A percentile compares a stretch with the other conserved stretches of the same genome.
Evolutionary conservation across 2,797 vertebrate species (phyloP).

Genomic region (Anabacerthia variegaticeps): DNA sequence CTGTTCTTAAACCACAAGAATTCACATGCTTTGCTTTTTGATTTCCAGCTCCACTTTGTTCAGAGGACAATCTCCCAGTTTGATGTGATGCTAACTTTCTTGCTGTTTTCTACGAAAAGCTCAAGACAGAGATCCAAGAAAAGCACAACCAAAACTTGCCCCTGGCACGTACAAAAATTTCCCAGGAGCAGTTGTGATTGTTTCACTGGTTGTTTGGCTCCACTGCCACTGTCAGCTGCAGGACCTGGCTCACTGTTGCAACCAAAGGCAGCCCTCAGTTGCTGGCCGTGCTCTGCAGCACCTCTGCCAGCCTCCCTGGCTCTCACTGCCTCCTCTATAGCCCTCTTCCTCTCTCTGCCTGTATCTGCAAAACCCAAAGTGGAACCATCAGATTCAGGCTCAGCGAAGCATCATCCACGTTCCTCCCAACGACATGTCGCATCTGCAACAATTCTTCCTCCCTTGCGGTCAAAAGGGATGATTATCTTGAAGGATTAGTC

Average conservation of each 20-base stretch:
- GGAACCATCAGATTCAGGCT: not conserved
- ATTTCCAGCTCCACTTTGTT: not conserved
- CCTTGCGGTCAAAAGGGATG: not conserved
- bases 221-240: not conserved
- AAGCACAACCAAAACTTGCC: not conserved
- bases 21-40: not conserved
- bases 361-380: not conserved
- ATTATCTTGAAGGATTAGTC: not conserved
- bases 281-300: not conserved
- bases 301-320: not conserved
- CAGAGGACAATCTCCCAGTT: not conserved
- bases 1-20: not conserved
- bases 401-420: not conserved
- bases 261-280: not conserved
- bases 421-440: rapidly evolving
- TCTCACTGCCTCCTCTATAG: not conserved
- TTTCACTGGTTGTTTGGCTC: not conserved
- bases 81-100: not conserved
- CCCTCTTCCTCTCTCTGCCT: not conserved
- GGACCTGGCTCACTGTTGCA: not conserved
- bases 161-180: not conserved
- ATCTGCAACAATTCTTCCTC: not conserved
- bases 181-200: not conserved
- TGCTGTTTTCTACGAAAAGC: conserved; percentile 10
- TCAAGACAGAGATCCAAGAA: conserved; percentile 11